These are phyloP conservation scores for Cebus imitator DNA, from an alignment of 2,113 vertebrate genomes.

Conservation along the genomic window DNA sequence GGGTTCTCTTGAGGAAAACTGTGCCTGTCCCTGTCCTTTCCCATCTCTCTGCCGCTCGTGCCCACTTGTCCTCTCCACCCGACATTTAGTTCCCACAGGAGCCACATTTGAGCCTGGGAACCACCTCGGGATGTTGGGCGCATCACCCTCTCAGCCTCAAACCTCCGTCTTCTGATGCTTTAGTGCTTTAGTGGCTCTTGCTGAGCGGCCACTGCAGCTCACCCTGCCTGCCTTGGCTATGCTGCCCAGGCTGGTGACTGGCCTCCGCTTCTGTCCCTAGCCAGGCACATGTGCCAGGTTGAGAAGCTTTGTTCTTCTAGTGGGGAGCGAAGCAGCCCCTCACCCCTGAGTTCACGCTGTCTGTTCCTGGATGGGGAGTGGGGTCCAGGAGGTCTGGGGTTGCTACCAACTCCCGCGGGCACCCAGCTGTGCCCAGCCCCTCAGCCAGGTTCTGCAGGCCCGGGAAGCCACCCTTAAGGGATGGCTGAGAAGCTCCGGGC, in stretches of 20 bases:
- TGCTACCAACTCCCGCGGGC: background rate
- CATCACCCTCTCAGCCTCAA: background rate
- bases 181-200: background rate
- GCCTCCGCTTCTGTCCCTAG: background rate
- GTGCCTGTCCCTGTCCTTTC: background rate
- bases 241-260: background rate
- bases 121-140: background rate
- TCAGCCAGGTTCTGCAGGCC: background rate
- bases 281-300: background rate
- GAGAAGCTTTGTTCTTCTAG: background rate
- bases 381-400: background rate
- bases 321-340: background rate
- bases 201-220: fast-evolving
- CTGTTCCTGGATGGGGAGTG: background rate
- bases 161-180: background rate
- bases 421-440: background rate
- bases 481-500: background rate
- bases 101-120: background rate
- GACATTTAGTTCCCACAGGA: background rate
- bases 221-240: fast-evolving
- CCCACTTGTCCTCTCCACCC: background rate
- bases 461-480: background rate
- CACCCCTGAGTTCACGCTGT: fast-evolving
- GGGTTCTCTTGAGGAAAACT: background rate
- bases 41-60: background rate